These are phyloP conservation scores for Sapajus apella DNA, from an alignment of 2,113 vertebrate genomes.

Conservation along the genomic window DNA sequence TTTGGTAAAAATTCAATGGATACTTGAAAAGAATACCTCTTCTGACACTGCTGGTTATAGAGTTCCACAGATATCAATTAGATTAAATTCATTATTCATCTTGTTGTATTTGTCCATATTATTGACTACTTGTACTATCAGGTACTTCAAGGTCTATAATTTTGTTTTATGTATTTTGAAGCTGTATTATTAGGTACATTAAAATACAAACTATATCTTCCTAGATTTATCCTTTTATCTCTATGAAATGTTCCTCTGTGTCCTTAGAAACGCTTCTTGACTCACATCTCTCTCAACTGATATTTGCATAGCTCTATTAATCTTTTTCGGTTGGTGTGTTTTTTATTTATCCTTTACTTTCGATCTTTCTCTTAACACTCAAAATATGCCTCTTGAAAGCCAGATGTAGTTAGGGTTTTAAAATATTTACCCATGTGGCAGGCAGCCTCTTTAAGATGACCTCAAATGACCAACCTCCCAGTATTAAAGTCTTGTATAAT, in stretches of 20 bases:
- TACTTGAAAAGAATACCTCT: not conserved
- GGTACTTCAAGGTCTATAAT: not conserved
- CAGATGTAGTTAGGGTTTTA: not conserved
- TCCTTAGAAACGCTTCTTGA: not conserved
- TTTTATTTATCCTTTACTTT: not conserved
- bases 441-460: not conserved
- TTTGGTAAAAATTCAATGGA: not conserved
- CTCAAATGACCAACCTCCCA: not conserved
- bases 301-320: not conserved
- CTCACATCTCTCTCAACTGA: not conserved
- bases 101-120: not conserved
- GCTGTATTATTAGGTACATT: not conserved
- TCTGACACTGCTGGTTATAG: not conserved
- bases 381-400: not conserved
- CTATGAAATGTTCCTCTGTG: not conserved
- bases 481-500: not conserved
- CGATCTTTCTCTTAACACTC: not conserved
- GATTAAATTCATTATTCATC: not conserved
- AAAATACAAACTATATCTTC: not conserved
- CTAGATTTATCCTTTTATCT: not conserved
- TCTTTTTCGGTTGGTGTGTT: not conserved
- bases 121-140: not conserved
- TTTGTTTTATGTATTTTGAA: not conserved
- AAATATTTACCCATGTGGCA: not conserved
- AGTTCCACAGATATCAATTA: not conserved